Base-by-base conservation (phyloP, 1,140 invertebrate species). In the Drosophila setifemur region DNA sequence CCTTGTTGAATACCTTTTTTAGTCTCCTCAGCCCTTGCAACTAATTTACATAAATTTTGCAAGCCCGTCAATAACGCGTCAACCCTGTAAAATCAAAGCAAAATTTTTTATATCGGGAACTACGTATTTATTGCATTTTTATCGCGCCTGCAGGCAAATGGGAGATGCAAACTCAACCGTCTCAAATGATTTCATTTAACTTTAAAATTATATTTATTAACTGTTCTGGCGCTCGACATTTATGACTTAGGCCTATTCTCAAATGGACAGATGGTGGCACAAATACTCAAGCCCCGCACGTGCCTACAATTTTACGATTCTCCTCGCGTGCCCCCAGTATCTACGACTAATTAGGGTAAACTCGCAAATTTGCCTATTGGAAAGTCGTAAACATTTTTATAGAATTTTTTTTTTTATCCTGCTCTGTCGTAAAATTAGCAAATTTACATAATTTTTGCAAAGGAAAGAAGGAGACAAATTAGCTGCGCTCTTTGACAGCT, bases 161-260 rank as follows among this genome's bases (percentile, higher is more conserved):
- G 9, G 12, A 64, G 25, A 64, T 64, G 61, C 61, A 64, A 73
- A 69, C 28, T 76, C 52, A 73, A 54, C 54, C 79, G 67, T 86
- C 66, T 73, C 81, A 86, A 85, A 85, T 85, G 76, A 73, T 81
- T 81, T 64, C 66, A 85, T 86, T 85, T 86, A 85, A 81, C 57
- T 85, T 86, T 75, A 68, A 71, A 86, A 72, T 68, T 78, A 85
- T 83, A 78, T 83, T 83, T 83, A 83, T 83, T 61, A 63, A 74
- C 74, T 73, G 57, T 73, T 71, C 54, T 21, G 29, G 14, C 44
- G 26, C 43, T 48, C 49, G 58, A 74, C 74, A 85, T 85, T 86
- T 86, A 85, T 85, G 81, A 86, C 71, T n/a, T 45, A 42, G 48
- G 40, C 37, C 48, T 26, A 25, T 28, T 37, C 9, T 28, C n/a